Evolutionary conservation across 2,888 invertebrate species (phyloP), one percentile per base, ranked within the genome.

Genomic region (Boloria euphrosyne): DNA sequence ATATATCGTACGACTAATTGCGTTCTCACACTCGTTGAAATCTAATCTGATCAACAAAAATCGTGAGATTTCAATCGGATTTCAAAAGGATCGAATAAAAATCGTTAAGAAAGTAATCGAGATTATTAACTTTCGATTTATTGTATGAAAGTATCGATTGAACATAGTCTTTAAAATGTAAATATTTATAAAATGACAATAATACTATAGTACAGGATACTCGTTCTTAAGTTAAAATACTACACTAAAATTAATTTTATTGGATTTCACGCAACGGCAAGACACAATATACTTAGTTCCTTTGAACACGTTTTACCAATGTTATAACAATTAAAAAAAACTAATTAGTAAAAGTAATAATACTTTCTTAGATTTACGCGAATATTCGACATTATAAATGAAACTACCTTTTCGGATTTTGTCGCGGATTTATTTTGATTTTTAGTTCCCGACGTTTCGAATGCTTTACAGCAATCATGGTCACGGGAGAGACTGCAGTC

Each of bases 11-110:
- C n/a, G 7, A 51, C 54, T 63, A 63, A 67, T 67, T 60, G 53
- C 54, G 53, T 67, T 67, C 67, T 60, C 67, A 67, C 67, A 67
- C 67, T 67, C 63, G 18, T 60, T 60, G 67, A 67, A 60, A 67
- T 63, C 59, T 63, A 63, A 67, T 67, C 67, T 63, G 59, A 54
- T 67, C 50, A 52, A 65, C 27, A 44, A 17, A 38, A 58, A 57
- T 59, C 62, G 55, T 54, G 55, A 67, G 67, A 67, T 67, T 38
- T 60, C 43, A 63, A 63, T 60, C 67, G 58, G n/a, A 47, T 31
- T 47, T 46, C 47, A 52, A 52, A 31, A 43, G 59, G 54, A 47
- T 63, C 22, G 54, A 50, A 67, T 67, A 63, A 55, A 62, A 55
- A 62, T 43, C 51, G 18, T 65, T 49, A 54, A 50, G 54, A 50